Percentiles rank a stretch among this genome's conserved stretches.
These are phyloP conservation scores for Polydrusus pterygomalis DNA, from an alignment of 2,888 invertebrate genomes.

Conservation along the genomic window DNA sequence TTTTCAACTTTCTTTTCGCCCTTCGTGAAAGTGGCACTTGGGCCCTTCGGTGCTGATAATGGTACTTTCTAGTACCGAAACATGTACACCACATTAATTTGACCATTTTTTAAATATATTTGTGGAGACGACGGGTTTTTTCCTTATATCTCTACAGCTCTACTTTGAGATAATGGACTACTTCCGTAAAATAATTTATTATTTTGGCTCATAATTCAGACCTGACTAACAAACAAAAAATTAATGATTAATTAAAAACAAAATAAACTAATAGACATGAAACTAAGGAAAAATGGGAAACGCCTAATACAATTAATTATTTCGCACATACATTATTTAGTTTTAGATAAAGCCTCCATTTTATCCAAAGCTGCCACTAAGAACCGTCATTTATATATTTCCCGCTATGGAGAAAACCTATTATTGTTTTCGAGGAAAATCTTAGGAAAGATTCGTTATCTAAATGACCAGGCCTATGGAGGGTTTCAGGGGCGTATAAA, in stretches of 20 bases:
- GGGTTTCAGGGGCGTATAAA: conserved; percentile 18
- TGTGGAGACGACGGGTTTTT: too few relatives aligned
- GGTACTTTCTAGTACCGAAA: too few relatives aligned
- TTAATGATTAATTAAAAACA: not conserved
- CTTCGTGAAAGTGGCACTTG: too few relatives aligned
- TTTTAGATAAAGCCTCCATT: conserved; percentile 21
- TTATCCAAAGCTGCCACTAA: conserved; percentile 30
- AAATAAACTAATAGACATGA: not conserved
- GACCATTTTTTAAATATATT: too few relatives aligned
- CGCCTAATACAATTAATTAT: conserved; percentile 14
- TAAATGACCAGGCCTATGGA: conserved; percentile 31
- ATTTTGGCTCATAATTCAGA: too few relatives aligned
- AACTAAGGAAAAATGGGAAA: conserved; percentile 8
- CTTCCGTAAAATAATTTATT: too few relatives aligned
- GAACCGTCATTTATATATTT: conserved; percentile 40
- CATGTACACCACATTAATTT: too few relatives aligned
- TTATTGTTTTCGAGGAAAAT: conserved; percentile 31
- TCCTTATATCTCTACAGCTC: too few relatives aligned
- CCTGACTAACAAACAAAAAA: not conserved
- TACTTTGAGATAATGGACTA: too few relatives aligned
- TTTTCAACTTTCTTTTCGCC: too few relatives aligned
- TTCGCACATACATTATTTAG: conserved; percentile 28
- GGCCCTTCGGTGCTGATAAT: too few relatives aligned
- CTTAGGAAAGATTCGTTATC: conserved; percentile 37
- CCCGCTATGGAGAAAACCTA: conserved; percentile 27